Conservation (phyloP, 2,797 vertebrate species). For the Lagorchestes hirsutus region DNA sequence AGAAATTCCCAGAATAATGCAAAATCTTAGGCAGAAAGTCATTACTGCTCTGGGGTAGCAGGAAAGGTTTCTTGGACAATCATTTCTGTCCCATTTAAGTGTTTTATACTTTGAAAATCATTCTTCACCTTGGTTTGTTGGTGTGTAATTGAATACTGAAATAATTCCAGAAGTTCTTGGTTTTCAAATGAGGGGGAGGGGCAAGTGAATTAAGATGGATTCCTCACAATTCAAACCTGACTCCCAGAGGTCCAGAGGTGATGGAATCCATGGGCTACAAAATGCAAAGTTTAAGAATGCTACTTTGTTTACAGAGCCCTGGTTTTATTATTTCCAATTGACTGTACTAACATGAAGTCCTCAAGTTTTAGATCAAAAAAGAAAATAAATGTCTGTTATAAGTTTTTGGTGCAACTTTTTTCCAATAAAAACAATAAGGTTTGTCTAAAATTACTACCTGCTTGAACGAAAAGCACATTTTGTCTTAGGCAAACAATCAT, state of each 20-base stretch:
- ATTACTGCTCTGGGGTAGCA: background rate
- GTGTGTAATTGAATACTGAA: background rate
- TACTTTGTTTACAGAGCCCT: background rate
- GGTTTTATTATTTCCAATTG: background rate
- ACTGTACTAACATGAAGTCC: background rate
- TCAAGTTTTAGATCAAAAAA: conserved; percentile 68
- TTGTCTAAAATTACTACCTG: conserved; percentile 79
- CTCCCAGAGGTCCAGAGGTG: background rate
- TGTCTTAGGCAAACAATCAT: conserved; percentile 79
- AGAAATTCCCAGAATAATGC: background rate
- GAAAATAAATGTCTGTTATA: conserved; percentile 39
- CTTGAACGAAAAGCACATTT: conserved; percentile 80
- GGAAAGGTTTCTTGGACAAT: background rate
- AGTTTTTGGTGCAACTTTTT: conserved; percentile 71
- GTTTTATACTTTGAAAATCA: too few species aligned
- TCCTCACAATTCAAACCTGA: background rate
- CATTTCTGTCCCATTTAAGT: background rate
- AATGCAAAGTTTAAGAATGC: background rate
- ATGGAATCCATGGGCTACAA: background rate
- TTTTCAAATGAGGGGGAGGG: background rate
- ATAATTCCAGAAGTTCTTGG: background rate
- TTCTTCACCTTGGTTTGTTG: background rate
- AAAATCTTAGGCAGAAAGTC: background rate
- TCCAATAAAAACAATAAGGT: conserved; percentile 76
- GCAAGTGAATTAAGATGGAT: too few species aligned